phyloP scores from a whole-genome alignment of 1,140 invertebrate species.

The Zaprionus nigranus region DNA sequence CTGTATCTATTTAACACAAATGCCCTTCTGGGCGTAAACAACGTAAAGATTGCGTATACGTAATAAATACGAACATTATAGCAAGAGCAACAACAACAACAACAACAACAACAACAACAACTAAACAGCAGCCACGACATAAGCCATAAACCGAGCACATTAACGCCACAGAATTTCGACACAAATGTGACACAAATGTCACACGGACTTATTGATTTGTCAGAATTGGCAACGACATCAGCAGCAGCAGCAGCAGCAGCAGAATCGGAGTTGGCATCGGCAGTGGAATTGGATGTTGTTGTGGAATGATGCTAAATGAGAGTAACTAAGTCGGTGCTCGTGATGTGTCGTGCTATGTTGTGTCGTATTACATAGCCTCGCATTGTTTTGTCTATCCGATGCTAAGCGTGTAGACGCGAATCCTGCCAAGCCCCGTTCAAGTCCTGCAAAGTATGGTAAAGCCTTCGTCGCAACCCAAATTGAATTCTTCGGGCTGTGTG shows the following conservation, averaged over 20 bases:
- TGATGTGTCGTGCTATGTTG: not conserved
- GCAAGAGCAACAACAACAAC: conserved; percentile 18
- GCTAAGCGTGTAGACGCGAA: not conserved
- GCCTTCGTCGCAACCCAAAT: conserved; percentile 17
- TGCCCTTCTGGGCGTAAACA: conserved; percentile 47
- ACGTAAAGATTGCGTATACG: conserved; percentile 43
- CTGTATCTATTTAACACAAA: conserved; percentile 51
- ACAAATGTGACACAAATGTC: conserved; percentile 80
- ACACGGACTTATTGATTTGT: conserved; percentile 71
- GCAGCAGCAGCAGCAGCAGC: not conserved
- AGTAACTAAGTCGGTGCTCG: conserved; percentile 15
- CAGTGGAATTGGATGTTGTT: not conserved
- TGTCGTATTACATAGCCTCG: not conserved
- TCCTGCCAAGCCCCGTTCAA: not conserved
- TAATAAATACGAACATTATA: conserved; percentile 74
- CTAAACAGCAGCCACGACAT: conserved; percentile 21
- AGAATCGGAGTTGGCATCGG: not conserved
- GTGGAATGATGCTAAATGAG: conserved; percentile 26
- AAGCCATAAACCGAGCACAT: conserved; percentile 68
- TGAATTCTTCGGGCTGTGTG: conserved; percentile 28
- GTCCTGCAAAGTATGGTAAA: conserved; percentile 2
- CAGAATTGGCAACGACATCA: not conserved
- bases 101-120: conserved; percentile 17
- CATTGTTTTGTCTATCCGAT: not conserved
- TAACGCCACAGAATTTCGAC: conserved; percentile 73